phyloP scores from a whole-genome alignment of 2,888 invertebrate species.

The Drosophila affinis region DNA sequence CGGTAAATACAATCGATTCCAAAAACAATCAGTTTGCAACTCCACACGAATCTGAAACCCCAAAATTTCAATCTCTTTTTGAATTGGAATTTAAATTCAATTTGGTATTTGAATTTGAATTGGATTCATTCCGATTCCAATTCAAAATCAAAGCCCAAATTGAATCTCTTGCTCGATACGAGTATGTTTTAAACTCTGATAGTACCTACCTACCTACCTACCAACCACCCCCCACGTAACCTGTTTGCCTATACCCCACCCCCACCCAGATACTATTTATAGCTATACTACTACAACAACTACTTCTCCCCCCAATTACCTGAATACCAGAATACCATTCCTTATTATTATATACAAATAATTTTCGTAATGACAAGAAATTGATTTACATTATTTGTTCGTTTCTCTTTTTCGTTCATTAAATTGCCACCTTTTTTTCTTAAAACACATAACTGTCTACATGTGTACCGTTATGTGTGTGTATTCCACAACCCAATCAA shows the following conservation, averaged over 20 bases:
- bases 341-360: conserved; percentile 41
- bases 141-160: not conserved
- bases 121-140: not conserved
- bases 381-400: conserved; percentile 71
- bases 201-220: not conserved
- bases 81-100: not conserved
- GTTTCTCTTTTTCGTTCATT: conserved; percentile 68
- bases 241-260: not conserved
- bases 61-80: conserved; percentile 1
- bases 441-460: conserved; percentile 70
- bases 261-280: not conserved
- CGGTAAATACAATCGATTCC: conserved; percentile 84
- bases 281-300: conserved; percentile 12
- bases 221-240: not conserved
- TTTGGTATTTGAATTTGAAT: not conserved
- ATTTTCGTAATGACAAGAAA: conserved; percentile 64
- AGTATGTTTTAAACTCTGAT: not conserved
- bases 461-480: conserved; percentile 70
- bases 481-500: conserved; percentile 68
- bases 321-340: conserved; percentile 1
- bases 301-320: conserved; percentile 16
- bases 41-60: not conserved
- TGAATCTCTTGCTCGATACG: not conserved
- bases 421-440: conserved; percentile 56
- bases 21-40: not conserved